Evolutionary conservation across 2,888 invertebrate species (phyloP), one percentile per base, ranked within the genome.

Genomic region (Cataglyphis altisquamis): DNA sequence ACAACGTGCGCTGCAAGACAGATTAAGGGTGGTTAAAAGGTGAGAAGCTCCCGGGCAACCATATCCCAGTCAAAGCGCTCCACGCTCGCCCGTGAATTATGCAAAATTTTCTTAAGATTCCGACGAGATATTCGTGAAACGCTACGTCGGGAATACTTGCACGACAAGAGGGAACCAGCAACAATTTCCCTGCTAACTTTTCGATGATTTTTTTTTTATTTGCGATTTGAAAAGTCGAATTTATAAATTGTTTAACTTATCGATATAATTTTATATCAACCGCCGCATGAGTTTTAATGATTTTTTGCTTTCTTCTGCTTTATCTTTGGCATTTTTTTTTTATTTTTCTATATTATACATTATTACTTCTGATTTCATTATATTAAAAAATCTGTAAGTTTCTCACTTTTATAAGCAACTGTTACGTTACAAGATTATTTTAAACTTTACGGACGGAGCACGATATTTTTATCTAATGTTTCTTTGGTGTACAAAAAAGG

Each of bases 1-100:
- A 86, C 88, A 87, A 87, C 88, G 91, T 86, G 84, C 87, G 73
- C 87, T 63, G 87, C 68, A 86, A 85, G 84, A 87, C 86, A 87
- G 89, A 89, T 87, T 88, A 90, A 85, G 87, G 83, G n/a, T 84
- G 84, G 88, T 70, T 84, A 77, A 83, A 78, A 67, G 81, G 78
- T 77, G 72, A 66, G 63, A 73, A 74, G 41, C 73, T 88, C 57
- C 77, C 70, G 70, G 77, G 77, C 70, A 77, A 57, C 70, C 73
- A 29, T 48, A 45, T 64, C 63, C 57, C 83, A 82, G 83, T 86
- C 87, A 87, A 87, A 86, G 87, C 55, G 70, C 70, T 45, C 32
- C 67, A 48, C 75, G 52, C 60, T 88, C 88, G 81, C 67, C 83
- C 81, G 82, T 84, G 81, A 89, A 89, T 89, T 87, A 89, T 86